These are phyloP conservation scores for Pyrocoelia pectoralis DNA, from an alignment of 2,888 invertebrate species.

Conservation along the genomic window DNA sequence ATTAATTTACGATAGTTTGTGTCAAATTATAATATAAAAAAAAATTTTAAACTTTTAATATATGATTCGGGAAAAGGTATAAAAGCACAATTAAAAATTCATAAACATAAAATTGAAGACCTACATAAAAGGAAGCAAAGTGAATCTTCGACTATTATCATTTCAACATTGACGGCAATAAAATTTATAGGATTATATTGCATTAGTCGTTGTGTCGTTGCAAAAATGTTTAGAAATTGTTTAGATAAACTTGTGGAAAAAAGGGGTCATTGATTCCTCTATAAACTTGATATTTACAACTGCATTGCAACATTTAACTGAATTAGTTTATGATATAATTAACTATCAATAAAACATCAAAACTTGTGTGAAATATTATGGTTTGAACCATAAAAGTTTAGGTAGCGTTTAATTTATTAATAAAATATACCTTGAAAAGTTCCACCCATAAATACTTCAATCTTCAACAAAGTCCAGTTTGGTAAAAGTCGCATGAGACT, in stretches of 20 bases:
- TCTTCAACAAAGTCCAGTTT: slow-evolving; percentile 14
- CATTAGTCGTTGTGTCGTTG: background rate
- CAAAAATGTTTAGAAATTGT: background rate
- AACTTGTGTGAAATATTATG: slow-evolving; percentile 28
- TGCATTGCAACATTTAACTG: slow-evolving; percentile 27
- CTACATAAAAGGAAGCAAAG: background rate
- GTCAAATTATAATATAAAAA: slow-evolving; percentile 8
- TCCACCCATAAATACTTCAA: slow-evolving; percentile 15
- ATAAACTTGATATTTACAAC: slow-evolving; percentile 27
- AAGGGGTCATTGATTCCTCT: slow-evolving; percentile 22
- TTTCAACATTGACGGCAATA: background rate
- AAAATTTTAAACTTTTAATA: slow-evolving; percentile 6
- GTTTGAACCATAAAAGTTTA: slow-evolving; percentile 20
- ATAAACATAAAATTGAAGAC: slow-evolving; percentile 5
- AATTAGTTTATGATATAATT: slow-evolving; percentile 31
- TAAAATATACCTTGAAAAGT: slow-evolving; percentile 19
- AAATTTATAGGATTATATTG: background rate
- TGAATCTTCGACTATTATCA: background rate
- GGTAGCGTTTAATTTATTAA: slow-evolving; percentile 31
- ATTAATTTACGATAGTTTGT: slow-evolving; percentile 9
- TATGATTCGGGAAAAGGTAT: slow-evolving; percentile 12
- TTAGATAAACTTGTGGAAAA: background rate
- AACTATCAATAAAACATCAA: slow-evolving; percentile 29
- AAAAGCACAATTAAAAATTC: slow-evolving; percentile 18
- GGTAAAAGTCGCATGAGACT: slow-evolving; percentile 13